Evolutionary conservation across 1,140 invertebrate species (phyloP), one percentile per base, ranked within the genome.

Genomic region (Zophobas morio): DNA sequence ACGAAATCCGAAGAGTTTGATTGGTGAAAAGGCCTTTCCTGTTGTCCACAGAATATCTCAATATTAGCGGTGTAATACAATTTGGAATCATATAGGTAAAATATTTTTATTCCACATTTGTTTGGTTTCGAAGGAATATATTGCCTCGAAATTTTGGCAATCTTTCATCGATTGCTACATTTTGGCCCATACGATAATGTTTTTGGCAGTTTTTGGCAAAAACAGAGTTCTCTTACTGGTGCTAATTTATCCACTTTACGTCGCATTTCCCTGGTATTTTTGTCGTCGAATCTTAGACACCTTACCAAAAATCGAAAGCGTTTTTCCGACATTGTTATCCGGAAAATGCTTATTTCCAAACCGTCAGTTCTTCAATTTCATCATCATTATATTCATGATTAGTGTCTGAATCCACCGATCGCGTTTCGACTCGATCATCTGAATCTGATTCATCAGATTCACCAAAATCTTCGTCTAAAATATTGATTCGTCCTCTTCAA

Each of bases 161-260:
- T 0, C 0, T 86, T 82, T 87, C 86, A 75, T 87, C 86, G 56
- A 87, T 77, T 1, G 82, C 82, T 20, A 80, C 71, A 72, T 82
- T 75, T 70, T 81, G 53, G 8, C 80, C 76, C 1, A 56, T 6
- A 56, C 37, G 36, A 35, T 75, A 74, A 47, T 34, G 3, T 85
- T 85, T 81, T 35, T 84, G 66, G 74, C 83, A 86, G 3, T 82
- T 85, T 32, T 79, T 2, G 6, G 82, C 78, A 73, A 87, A 85
- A 4, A 74, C 39, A 86, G 1, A 86, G 32, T 53, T 85, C 79
- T 63, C 57, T 63, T 6, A 63, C 33, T 63, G 57, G 20, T n/a
- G 85, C 85, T 5, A 87, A 77, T 42, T 75, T 63, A 76, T 85
- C 81, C 71, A 35, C 66, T 80, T 81, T 34, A 71, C 20, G 63